Base-by-base conservation (phyloP, 2,797 vertebrate genomes). In the Lutjanus campechanus region DNA sequence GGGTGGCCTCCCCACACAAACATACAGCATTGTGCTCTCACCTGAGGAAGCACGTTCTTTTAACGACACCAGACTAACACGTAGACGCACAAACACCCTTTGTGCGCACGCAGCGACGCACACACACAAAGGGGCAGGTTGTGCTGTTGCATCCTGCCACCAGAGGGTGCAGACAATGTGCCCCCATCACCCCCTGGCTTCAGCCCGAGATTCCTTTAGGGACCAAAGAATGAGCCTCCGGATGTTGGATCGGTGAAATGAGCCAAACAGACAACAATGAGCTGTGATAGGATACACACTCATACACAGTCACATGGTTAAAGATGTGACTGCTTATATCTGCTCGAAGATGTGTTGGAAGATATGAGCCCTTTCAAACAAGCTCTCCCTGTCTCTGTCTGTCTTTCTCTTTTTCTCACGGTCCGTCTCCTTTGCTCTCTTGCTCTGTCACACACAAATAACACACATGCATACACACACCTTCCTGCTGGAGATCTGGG, bases 101-200 rank as follows among this genome's bases (percentile, higher is more conserved):
- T 71, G 29, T 77, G 53, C 19, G n/a, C 60, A 19, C 40, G n/a
- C 20, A n/a, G 29, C 29, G 41, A 47, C 63, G 49, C 47, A 67
- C 61, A 46, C 59, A 76, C 63, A 79, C 61, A 79, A 91, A 90
- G 62, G 82, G 71, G 50, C 65, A 76, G 77, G 77, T 84, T 93
- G 93, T 92, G 89, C 79, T 94, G 81, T 91, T 85, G 67, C 86
- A 89, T 94, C 91, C 87, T 85, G 88, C 95, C 95, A 95, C 93
- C 93, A 96, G 95, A 95, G 93, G 95, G 95, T 91, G 93, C 93
- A 94, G 92, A 95, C 88, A 94, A 95, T 93, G 83, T 90, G 86
- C 94, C 95, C 93, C 89, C 92, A 93, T 94, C 89, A 71, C 69
- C 82, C 82, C 86, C 76, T 74, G 84, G 72, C 82, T 83, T 79